Evolutionary conservation across 64 coral and sea anemone species (phyloP).

Genomic region (Pocillopora damicornis): DNA sequence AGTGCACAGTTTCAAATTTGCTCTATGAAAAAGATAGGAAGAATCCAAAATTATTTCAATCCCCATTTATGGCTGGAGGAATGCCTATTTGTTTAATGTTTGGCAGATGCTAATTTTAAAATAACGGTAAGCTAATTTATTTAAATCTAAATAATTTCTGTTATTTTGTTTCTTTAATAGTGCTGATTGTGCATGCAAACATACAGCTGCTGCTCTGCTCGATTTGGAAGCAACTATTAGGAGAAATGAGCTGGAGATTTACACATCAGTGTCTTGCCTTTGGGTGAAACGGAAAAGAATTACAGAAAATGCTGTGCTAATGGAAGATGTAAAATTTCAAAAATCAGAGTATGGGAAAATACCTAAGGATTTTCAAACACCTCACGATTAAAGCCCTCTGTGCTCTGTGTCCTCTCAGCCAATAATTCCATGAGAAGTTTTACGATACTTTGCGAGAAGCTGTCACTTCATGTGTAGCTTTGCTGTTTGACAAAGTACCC

Average conservation of each 20-base stretch:
- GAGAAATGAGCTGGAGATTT: slow-evolving; percentile 10
- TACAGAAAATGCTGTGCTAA: neutral
- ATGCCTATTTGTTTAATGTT: too few species aligned
- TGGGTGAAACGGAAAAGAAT: slow-evolving; percentile 2
- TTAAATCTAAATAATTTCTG: too few species aligned
- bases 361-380: slow-evolving; percentile 11
- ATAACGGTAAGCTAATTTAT: too few species aligned
- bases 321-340: neutral
- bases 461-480: slow-evolving; percentile 45
- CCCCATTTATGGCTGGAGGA: too few species aligned
- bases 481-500: slow-evolving; percentile 37
- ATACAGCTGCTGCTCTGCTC: neutral
- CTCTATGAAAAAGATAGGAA: too few species aligned
- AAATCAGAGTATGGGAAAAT: slow-evolving; percentile 24
- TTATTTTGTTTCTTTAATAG: too few species aligned
- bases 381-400: slow-evolving; percentile 11
- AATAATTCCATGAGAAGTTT: slow-evolving; percentile 17
- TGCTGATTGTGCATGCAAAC: neutral
- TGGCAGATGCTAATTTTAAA: too few species aligned
- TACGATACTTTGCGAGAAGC: slow-evolving; percentile 7
- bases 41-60: too few species aligned
- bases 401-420: neutral
- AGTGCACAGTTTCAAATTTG: too few species aligned
- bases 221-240: slow-evolving; percentile 25
- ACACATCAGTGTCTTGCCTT: slow-evolving; percentile 15